phyloP scores from a whole-genome alignment of 2,888 invertebrate genomes.

The Oligia latruncula region DNA sequence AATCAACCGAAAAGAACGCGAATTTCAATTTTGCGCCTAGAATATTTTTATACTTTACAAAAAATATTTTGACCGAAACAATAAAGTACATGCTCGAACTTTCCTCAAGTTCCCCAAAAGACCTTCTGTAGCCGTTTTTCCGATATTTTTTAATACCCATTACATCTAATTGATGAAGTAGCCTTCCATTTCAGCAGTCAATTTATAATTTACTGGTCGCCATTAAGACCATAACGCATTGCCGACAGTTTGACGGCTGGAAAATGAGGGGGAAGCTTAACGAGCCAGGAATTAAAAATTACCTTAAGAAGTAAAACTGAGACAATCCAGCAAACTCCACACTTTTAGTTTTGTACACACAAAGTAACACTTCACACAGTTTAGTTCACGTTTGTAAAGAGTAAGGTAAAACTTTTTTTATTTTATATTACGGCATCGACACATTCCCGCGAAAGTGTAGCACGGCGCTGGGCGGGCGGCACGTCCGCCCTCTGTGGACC shows the following conservation, averaged over 20 bases:
- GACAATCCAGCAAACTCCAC: conserved; percentile 55
- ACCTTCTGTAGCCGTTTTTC: neutral
- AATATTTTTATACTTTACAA: neutral
- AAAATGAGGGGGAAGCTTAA: conserved; percentile 44
- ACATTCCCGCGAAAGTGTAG: conserved; percentile 61
- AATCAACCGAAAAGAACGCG: neutral
- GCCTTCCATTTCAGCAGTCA: neutral
- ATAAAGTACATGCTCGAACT: neutral
- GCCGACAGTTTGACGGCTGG: conserved; percentile 47
- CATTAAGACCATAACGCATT: conserved; percentile 54
- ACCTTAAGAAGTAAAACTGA: conserved; percentile 68
- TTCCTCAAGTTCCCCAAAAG: neutral
- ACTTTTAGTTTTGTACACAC: conserved; percentile 49
- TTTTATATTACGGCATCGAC: conserved; percentile 44
- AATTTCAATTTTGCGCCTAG: neutral
- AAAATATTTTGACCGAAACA: neutral
- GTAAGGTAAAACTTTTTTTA: conserved; percentile 50
- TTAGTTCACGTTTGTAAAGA: conserved; percentile 28
- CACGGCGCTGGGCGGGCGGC: conserved; percentile 77
- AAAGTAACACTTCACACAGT: conserved; percentile 59
- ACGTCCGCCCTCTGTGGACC: conserved; percentile 73
- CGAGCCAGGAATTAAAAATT: conserved; percentile 52
- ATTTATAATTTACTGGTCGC: conserved; percentile 51
- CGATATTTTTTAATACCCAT: conserved; percentile 10
- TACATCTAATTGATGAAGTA: conserved; percentile 31